Percentiles rank a stretch among this genome's conserved stretches.
Evolutionary conservation across 2,888 invertebrate genomes (phyloP).

Genomic region (Oithona nana): DNA sequence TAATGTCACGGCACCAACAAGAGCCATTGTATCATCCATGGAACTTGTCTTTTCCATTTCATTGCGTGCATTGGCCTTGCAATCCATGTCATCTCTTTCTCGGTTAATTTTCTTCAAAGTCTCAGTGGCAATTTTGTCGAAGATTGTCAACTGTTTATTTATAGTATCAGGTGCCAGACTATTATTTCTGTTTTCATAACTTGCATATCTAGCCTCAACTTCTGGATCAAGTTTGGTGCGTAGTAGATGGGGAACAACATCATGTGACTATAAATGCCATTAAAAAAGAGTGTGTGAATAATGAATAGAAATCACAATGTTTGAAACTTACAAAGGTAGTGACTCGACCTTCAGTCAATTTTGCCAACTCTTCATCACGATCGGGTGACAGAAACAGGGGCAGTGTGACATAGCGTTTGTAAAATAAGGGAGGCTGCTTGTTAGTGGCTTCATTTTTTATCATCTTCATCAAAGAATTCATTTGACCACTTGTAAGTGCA

Average conservation of each 20-base stretch:
- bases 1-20: conserved; percentile 72
- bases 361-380: conserved; percentile 62
- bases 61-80: conserved; percentile 25
- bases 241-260: conserved; percentile 80
- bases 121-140: conserved; percentile 12
- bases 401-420: conserved; percentile 49
- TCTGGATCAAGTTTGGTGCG: conserved; percentile 85
- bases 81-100: conserved; percentile 16
- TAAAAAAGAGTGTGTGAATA: too few relatives aligned
- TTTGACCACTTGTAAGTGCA: conserved; percentile 67
- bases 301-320: too few relatives aligned
- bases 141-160: conserved; percentile 12
- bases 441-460: conserved; percentile 64
- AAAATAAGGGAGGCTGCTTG: conserved; percentile 38
- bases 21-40: conserved; percentile 62
- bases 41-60: conserved; percentile 53
- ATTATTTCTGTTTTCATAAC: conserved; percentile 36
- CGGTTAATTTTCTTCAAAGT: conserved; percentile 6
- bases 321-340: conserved; percentile 76
- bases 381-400: conserved; percentile 73
- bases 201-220: conserved; percentile 66
- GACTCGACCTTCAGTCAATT: conserved; percentile 70
- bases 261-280: too few relatives aligned
- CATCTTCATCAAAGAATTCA: conserved; percentile 73
- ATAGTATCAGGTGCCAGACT: not conserved